Conservation (phyloP, 2,113 vertebrate species). For the Crotalus tigris region DNA sequence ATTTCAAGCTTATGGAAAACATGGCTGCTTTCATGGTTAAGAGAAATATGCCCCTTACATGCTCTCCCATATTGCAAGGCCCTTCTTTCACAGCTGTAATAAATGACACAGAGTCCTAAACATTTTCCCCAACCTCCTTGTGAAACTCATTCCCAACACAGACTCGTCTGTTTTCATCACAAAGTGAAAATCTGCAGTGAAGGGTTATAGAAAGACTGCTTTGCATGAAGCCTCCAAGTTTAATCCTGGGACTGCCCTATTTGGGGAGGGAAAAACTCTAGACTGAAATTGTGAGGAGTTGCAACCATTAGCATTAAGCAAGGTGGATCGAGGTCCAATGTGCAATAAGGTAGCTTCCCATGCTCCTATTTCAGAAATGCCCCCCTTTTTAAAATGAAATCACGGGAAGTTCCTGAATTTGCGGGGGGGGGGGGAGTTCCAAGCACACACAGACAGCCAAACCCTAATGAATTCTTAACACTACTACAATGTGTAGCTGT, state of each 20-base stretch:
- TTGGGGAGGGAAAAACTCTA: background rate
- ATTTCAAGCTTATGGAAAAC: background rate
- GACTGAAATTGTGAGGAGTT: background rate
- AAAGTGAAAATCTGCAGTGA: background rate
- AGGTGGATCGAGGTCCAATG: background rate
- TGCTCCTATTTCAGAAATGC: background rate
- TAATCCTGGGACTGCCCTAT: background rate
- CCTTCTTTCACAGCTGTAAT: background rate
- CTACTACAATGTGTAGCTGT: background rate
- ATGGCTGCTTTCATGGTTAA: background rate
- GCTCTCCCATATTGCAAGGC: background rate
- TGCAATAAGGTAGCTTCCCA: background rate
- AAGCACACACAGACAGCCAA: background rate
- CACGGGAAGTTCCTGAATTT: background rate
- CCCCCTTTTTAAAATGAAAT: background rate
- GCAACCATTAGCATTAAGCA: background rate
- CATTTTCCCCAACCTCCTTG: background rate
- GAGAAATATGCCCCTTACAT: background rate
- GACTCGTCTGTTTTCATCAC: background rate
- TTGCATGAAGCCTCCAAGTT: background rate
- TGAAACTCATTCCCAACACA: background rate
- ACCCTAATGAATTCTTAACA: background rate
- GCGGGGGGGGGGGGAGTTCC: rapidly evolving
- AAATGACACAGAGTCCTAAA: background rate
- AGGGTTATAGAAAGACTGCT: background rate